phyloP scores from a whole-genome alignment of 2,888 invertebrate species.

The Andrena praecox region DNA sequence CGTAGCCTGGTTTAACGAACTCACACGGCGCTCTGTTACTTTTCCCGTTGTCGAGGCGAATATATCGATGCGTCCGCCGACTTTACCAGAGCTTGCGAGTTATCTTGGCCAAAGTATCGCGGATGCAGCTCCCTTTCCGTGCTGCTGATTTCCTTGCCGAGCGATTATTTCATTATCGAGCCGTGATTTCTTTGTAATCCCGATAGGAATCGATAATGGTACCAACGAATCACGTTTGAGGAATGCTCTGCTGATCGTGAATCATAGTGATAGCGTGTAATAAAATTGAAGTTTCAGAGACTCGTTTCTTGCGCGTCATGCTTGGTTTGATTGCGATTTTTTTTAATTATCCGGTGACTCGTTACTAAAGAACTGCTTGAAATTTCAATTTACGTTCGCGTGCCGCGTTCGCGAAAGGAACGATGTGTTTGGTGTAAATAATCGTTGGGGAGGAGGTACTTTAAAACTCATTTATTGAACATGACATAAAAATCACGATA shows the following conservation, averaged over 20 bases:
- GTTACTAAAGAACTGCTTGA: neutral
- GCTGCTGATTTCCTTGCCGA: neutral
- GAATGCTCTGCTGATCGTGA: conserved; percentile 13
- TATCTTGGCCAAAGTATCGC: neutral
- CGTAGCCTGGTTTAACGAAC: conserved; percentile 37
- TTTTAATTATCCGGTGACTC: conserved; percentile 20
- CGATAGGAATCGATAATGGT: neutral
- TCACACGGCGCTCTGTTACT: conserved; percentile 7
- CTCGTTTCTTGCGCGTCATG: conserved; percentile 1
- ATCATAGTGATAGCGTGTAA: conserved; percentile 20
- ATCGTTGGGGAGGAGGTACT: conserved; percentile 19
- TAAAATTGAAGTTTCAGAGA: neutral
- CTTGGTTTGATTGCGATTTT: neutral
- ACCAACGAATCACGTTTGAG: neutral
- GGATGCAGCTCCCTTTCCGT: too few species aligned
- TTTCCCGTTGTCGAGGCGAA: neutral
- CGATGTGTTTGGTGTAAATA: too few species aligned
- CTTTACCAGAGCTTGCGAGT: conserved; percentile 1
- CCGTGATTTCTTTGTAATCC: conserved; percentile 1
- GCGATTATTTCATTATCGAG: neutral
- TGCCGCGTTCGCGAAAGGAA: too few species aligned
- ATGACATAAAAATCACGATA: conserved; percentile 83
- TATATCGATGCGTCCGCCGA: conserved; percentile 31
- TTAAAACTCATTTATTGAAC: conserved; percentile 82
- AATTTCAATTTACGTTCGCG: too few species aligned